Evolutionary conservation across 2,113 vertebrate genomes (phyloP).

Genomic region (Marcusenius ussheri): DNA sequence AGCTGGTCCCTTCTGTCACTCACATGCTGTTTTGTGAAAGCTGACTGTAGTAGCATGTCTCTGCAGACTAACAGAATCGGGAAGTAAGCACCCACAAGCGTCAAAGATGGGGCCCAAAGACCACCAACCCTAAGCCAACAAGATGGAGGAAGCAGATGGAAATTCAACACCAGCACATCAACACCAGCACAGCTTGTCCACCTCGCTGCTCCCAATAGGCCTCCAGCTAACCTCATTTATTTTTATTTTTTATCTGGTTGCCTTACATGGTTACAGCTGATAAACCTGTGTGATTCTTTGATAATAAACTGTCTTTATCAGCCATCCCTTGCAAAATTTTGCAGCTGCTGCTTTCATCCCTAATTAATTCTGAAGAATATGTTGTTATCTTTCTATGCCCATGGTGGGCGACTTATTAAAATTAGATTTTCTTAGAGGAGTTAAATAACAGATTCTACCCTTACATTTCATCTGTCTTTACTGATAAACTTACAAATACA

Average conservation of each 20-base stretch:
- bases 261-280: neutral
- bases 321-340: neutral
- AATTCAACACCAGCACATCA: neutral
- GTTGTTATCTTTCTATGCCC: neutral
- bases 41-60: neutral
- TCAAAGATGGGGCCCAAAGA: neutral
- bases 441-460: neutral
- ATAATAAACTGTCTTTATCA: neutral
- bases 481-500: neutral
- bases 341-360: neutral
- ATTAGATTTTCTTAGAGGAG: neutral
- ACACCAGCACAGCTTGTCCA: neutral
- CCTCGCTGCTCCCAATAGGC: neutral
- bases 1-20: neutral
- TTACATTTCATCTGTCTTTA: neutral
- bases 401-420: neutral
- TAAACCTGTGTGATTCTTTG: neutral
- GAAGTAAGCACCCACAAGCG: neutral
- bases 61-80: neutral
- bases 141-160: neutral
- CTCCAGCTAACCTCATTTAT: neutral
- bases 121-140: neutral
- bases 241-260: neutral
- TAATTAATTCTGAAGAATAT: neutral
- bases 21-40: neutral